phyloP scores from a whole-genome alignment of 2,113 vertebrate genomes.

The Hystrix cristata region DNA sequence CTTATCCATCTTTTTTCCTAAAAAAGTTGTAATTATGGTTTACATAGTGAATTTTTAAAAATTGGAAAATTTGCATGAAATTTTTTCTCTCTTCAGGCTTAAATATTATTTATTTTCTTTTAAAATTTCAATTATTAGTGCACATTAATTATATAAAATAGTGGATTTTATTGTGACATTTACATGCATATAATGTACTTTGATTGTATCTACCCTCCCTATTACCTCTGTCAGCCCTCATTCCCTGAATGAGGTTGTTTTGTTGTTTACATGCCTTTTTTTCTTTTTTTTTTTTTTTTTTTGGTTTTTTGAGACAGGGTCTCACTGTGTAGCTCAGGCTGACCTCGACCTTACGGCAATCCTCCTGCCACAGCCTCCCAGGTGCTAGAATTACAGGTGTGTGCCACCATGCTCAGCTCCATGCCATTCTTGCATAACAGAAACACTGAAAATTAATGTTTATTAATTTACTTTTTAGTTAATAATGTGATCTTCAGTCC shows the following conservation, averaged over 20 bases:
- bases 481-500: neutral
- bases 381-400: too few species aligned
- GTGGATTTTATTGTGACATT: neutral
- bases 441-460: slow-evolving; percentile 48
- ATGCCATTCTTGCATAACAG: neutral
- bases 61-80: neutral
- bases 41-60: slow-evolving; percentile 21
- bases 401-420: neutral
- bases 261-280: too few species aligned
- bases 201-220: neutral
- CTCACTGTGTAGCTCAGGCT: too few species aligned
- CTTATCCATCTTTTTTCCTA: neutral
- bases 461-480: neutral
- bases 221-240: neutral
- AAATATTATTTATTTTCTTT: neutral
- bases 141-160: neutral
- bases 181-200: neutral
- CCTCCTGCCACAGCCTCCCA: too few species aligned
- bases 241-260: neutral
- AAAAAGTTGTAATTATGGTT: slow-evolving; percentile 29
- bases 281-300: too few species aligned
- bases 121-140: neutral
- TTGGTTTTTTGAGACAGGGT: too few species aligned
- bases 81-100: neutral
- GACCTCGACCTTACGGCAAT: too few species aligned